Base-by-base conservation (phyloP, 2,888 invertebrate species). In the Steinernema carpocapsae region DNA sequence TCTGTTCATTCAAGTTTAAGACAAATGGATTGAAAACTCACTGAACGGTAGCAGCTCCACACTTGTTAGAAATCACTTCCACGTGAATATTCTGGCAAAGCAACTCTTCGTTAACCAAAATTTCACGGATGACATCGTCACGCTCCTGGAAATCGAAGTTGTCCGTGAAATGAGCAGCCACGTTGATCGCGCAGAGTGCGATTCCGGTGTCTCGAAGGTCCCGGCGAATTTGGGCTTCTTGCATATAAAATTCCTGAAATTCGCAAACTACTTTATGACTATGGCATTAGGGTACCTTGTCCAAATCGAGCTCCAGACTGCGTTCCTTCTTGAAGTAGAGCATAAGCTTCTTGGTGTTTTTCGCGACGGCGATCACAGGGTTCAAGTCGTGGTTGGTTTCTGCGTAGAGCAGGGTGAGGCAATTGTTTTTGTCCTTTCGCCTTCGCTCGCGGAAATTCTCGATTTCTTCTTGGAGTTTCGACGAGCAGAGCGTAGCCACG, bases 41-140 rank as follows among this genome's bases (percentile, higher is more conserved):
- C 82, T 51, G 74, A 17, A 77, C 80, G 32, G 32, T 72, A 26
- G 77, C 76, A 2, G 82, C 81, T 32, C 74, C 71, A 70, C 81
- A 79, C 42, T 78, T 71, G 0, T 72, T 51, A 4, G 73, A 43
- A 32, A 85, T 56, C 22, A 85, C 78, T 42, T 85, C 85, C 12
- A 85, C 78, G 72, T 84, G 80, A 52, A 85, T 79, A 59, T 78
- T 78, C 70, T 84, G 82, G 10, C 78, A 77, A 7, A 84, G 77
- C 59, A 85, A 76, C 74, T 85, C 85, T 70, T 85, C 85, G 71
- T 85, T 84, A 1, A 80, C 80, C 0, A 85, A 76, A 42, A 85
- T 76, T 71, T 85, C 84, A 29, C 78, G 76, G n/a, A 86, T 80
- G 12, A 85, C 83, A 56, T 84, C 80, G 72, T 85, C 83, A 6